phyloP scores from a whole-genome alignment of 2,888 invertebrate species.

The Pocota personata region DNA sequence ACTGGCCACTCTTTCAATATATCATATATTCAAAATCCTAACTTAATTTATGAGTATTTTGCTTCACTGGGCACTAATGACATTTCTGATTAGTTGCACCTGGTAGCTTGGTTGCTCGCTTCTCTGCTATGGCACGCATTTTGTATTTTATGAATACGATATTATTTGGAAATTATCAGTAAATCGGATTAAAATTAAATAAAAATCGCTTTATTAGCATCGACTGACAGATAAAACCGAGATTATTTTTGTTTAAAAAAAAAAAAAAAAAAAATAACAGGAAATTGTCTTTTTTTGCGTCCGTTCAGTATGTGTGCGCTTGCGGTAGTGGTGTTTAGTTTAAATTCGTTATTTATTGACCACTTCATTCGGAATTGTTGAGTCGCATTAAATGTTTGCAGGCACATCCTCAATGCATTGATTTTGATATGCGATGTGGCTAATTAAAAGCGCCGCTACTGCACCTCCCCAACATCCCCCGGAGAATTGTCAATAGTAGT shows the following conservation, averaged over 20 bases:
- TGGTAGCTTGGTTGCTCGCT: neutral
- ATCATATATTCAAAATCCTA: neutral
- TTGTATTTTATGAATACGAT: neutral
- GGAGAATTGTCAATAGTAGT: slow-evolving; percentile 49
- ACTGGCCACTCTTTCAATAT: too few species aligned
- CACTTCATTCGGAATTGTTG: slow-evolving; percentile 21
- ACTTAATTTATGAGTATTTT: slow-evolving; percentile 22
- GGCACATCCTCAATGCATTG: slow-evolving; percentile 5
- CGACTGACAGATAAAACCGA: neutral
- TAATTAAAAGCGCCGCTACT: slow-evolving; percentile 39
- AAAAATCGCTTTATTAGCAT: slow-evolving; percentile 23
- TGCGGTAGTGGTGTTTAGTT: neutral
- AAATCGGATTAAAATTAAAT: slow-evolving; percentile 35
- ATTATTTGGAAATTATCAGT: neutral
- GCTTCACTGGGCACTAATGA: slow-evolving; percentile 35
- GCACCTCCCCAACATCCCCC: neutral
- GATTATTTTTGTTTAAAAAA: too few species aligned
- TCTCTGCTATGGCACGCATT: neutral
- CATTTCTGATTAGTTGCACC: slow-evolving; percentile 33
- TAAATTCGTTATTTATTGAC: slow-evolving; percentile 31
- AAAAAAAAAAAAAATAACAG: neutral
- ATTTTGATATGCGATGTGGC: slow-evolving; percentile 35
- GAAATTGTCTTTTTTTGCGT: neutral
- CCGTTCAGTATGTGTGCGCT: neutral
- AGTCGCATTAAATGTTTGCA: slow-evolving; percentile 18